These are phyloP conservation scores for Beris chalybata DNA, from an alignment of 2,888 invertebrate species.

Conservation along the genomic window DNA sequence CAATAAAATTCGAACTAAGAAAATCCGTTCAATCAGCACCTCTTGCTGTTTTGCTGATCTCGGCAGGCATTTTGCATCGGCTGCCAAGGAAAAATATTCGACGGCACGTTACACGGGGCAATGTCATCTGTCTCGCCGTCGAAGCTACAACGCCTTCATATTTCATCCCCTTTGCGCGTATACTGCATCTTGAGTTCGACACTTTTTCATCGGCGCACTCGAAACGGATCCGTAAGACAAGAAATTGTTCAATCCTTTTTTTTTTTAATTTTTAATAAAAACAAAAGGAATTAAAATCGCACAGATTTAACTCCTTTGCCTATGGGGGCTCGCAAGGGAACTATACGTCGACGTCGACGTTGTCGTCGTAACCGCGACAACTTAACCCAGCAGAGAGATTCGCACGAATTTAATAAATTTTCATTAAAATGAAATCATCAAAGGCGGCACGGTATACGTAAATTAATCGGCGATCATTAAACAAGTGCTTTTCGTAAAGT, in stretches of 20 bases:
- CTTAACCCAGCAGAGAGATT: slow-evolving; percentile 16
- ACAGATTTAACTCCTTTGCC: too few species aligned
- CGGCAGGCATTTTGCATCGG: too few species aligned
- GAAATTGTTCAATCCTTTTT: too few species aligned
- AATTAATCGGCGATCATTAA: slow-evolving; percentile 37
- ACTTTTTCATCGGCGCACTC: slow-evolving; percentile 19
- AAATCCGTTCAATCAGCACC: slow-evolving; percentile 21
- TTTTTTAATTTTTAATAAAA: too few species aligned
- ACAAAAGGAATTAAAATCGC: too few species aligned
- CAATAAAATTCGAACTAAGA: slow-evolving; percentile 15
- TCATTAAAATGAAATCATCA: slow-evolving; percentile 45
- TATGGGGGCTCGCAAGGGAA: too few species aligned
- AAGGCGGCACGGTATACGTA: slow-evolving; percentile 40
- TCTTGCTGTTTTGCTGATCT: slow-evolving; percentile 2
- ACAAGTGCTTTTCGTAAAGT: slow-evolving; percentile 29
- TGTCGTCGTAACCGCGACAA: slow-evolving; percentile 4
- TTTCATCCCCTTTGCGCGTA: slow-evolving; percentile 31
- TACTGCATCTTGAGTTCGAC: not conserved
- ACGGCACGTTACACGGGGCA: not conserved
- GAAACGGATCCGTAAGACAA: too few species aligned
- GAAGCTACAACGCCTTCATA: slow-evolving; percentile 35
- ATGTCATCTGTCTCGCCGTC: slow-evolving; percentile 36
- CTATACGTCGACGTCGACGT: too few species aligned
- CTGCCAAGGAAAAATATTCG: too few species aligned
- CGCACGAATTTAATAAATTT: slow-evolving; percentile 43